These are phyloP conservation scores for Synergus itoensis DNA, from an alignment of 2,888 invertebrate species.

Conservation along the genomic window DNA sequence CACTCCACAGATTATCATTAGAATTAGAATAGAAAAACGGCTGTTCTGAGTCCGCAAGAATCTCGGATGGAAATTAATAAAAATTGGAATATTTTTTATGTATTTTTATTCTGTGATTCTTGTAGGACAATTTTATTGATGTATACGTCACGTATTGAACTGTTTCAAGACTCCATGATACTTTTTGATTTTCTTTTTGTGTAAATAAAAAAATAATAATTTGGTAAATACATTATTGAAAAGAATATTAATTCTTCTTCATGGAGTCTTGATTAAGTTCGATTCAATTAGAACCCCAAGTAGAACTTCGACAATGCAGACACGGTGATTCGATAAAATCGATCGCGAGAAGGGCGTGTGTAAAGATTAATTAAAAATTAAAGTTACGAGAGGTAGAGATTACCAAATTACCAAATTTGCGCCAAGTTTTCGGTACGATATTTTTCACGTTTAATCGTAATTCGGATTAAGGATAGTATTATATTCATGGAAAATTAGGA, in stretches of 20 bases:
- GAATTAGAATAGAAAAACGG: conserved; percentile 27
- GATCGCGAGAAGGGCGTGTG: conserved; percentile 41
- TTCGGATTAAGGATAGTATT: conserved; percentile 26
- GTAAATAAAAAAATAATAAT: background rate
- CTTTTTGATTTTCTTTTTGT: background rate
- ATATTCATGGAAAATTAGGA: background rate
- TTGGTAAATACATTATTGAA: background rate
- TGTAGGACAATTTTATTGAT: conserved; percentile 28
- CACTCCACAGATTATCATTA: conserved; percentile 29
- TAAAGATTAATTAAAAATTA: conserved; percentile 42
- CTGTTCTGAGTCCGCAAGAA: conserved; percentile 19
- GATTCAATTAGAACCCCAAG: conserved; percentile 5
- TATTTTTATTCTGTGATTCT: background rate
- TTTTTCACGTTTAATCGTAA: conserved; percentile 56
- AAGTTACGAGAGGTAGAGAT: conserved; percentile 22
- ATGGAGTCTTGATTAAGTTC: conserved; percentile 24
- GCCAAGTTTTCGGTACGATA: conserved; percentile 32
- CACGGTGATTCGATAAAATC: conserved; percentile 53
- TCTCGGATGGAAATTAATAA: background rate
- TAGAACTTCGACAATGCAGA: conserved; percentile 46
- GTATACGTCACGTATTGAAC: conserved; percentile 22
- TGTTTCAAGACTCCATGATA: conserved; percentile 8
- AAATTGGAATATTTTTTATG: background rate
- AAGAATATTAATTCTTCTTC: background rate
- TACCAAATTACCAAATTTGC: conserved; percentile 43